Percentiles rank a stretch among this genome's conserved stretches.
These are phyloP conservation scores for Gymnarchus niloticus DNA, from an alignment of 2,113 vertebrate genomes.

Conservation along the genomic window DNA sequence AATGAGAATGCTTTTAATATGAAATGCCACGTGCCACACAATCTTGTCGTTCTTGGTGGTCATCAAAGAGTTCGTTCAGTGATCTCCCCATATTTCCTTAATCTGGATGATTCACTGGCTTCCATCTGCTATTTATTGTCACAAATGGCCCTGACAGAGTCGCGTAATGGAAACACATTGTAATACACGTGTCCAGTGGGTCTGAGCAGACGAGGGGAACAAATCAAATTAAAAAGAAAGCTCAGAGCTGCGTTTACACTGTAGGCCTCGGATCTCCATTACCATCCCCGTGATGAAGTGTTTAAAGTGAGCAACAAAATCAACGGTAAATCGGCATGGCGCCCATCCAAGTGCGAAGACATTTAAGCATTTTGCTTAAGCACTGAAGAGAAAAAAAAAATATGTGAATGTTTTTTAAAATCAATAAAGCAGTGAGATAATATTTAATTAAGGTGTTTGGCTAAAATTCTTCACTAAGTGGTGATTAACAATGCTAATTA, in stretches of 20 bases:
- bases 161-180: not conserved
- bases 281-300: conserved; percentile 49
- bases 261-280: conserved; percentile 48
- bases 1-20: conserved; percentile 7
- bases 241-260: conserved; percentile 14
- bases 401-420: conserved; percentile 63
- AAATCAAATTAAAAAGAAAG: conserved; percentile 11
- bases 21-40: not conserved
- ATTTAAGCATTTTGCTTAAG: conserved; percentile 48
- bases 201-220: not conserved
- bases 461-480: conserved; percentile 68
- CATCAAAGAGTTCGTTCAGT: conserved; percentile 36
- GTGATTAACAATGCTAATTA: conserved; percentile 71
- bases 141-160: not conserved
- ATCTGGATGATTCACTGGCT: not conserved
- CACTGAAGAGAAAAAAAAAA: conserved; percentile 59
- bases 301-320: conserved; percentile 56
- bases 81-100: not conserved
- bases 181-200: not conserved
- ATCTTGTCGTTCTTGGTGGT: conserved; percentile 9
- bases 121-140: not conserved
- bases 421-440: conserved; percentile 73
- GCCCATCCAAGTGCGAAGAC: conserved; percentile 28
- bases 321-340: conserved; percentile 50
- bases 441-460: conserved; percentile 71